Percentiles rank a stretch among this genome's conserved stretches.
Evolutionary conservation across 2,113 vertebrate species (phyloP).

Genomic region (Tragelaphus imberbis): DNA sequence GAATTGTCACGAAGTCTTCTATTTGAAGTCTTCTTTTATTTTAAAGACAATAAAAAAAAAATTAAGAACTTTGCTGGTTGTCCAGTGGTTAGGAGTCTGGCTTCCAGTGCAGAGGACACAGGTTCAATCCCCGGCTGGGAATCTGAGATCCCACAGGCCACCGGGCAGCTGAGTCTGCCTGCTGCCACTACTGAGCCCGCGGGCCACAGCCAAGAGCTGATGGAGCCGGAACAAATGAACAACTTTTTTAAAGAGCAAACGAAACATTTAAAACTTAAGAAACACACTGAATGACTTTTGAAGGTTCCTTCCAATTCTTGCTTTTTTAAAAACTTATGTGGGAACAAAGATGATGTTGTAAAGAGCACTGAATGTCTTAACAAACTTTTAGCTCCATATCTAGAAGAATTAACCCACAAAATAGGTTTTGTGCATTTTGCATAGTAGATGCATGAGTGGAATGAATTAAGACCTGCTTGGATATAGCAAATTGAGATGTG

Average conservation of each 20-base stretch:
- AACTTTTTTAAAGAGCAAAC: background rate
- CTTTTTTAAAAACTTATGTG: background rate
- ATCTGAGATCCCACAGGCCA: background rate
- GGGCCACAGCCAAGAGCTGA: accelerated
- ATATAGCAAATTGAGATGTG: background rate
- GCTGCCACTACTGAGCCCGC: background rate
- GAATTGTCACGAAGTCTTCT: background rate
- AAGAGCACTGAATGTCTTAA: background rate
- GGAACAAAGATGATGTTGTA: conserved; percentile 1
- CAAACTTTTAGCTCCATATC: background rate
- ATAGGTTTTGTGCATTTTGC: background rate
- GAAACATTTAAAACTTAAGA: background rate
- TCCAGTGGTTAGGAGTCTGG: background rate
- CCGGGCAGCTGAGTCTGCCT: background rate
- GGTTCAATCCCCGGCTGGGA: background rate
- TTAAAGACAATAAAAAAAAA: background rate
- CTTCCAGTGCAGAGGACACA: background rate
- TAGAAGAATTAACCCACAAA: background rate
- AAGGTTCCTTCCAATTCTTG: background rate
- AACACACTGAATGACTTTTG: background rate
- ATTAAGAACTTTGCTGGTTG: background rate
- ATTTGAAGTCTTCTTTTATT: background rate
- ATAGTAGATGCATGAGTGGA: background rate
- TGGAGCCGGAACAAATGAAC: accelerated
- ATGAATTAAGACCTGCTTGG: background rate